Conservation (phyloP, 2,888 invertebrate species). For the Pomacea canaliculata region DNA sequence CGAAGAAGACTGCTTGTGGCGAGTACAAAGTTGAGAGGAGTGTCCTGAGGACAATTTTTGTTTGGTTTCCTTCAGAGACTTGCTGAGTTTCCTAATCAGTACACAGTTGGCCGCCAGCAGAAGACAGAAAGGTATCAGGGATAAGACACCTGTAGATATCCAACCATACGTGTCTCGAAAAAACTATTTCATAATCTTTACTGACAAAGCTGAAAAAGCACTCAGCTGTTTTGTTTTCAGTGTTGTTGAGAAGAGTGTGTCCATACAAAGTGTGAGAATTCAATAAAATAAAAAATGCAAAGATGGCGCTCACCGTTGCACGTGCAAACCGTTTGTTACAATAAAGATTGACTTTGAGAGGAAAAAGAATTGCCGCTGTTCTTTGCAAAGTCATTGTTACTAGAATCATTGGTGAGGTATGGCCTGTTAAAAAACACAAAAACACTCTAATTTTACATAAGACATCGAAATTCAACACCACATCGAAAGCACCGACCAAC, state of each 20-base stretch:
- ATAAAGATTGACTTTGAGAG: constrained; percentile 9
- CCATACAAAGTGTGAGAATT: constrained; percentile 18
- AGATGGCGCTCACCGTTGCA: not conserved
- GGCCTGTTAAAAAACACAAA: constrained; percentile 2
- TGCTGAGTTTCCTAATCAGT: not conserved
- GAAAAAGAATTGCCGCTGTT: constrained; percentile 17
- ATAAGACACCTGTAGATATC: not conserved
- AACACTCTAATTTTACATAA: constrained; percentile 26
- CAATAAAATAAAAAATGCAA: not conserved
- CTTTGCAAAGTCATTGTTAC: constrained; percentile 29
- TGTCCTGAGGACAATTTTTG: not conserved
- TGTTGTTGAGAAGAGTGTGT: not conserved
- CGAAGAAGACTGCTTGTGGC: constrained; percentile 1
- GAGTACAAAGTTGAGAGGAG: not conserved
- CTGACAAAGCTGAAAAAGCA: not conserved
- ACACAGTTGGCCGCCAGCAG: constrained; percentile 7
- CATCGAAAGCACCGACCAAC: too few relatives aligned
- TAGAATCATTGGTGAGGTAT: constrained; percentile 23
- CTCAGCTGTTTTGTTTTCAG: not conserved
- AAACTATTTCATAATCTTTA: constrained; percentile 7
- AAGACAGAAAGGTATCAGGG: constrained; percentile 10
- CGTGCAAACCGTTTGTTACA: not conserved
- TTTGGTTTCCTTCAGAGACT: constrained; percentile 5
- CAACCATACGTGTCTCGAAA: not conserved
- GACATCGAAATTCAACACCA: not conserved